A percentile compares a stretch with the other conserved stretches of the same genome.
These are phyloP conservation scores for Sesia bembeciformis DNA, from an alignment of 2,888 invertebrate genomes.

Conservation along the genomic window DNA sequence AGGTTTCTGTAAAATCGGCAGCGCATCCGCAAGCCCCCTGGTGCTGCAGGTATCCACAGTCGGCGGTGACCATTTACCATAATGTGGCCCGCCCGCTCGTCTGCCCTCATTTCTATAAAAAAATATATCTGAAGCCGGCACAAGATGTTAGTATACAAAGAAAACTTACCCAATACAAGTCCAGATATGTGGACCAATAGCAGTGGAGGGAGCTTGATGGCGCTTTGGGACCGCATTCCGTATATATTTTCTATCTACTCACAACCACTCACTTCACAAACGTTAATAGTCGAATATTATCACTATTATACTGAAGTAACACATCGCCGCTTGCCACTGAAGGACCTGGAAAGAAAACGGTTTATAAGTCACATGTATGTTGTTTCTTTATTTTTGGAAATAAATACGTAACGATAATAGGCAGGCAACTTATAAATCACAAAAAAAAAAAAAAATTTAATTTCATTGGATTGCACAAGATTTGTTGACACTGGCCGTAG, in stretches of 20 bases:
- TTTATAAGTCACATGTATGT: not conserved
- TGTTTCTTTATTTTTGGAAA: no score
- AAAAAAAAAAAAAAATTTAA: not conserved
- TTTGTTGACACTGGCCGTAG: not conserved
- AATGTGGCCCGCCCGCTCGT: no score
- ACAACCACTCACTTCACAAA: slow-evolving; percentile 27
- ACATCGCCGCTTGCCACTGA: slow-evolving; percentile 24
- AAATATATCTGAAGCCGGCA: no score
- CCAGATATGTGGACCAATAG: slow-evolving; percentile 28
- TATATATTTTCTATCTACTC: slow-evolving; percentile 10
- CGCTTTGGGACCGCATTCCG: slow-evolving; percentile 31
- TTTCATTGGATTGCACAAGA: not conserved
- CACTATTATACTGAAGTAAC: slow-evolving; percentile 53
- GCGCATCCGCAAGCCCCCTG: no score
- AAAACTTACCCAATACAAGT: slow-evolving; percentile 38
- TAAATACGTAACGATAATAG: no score
- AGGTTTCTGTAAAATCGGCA: no score
- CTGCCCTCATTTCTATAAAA: no score
- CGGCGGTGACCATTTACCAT: no score
- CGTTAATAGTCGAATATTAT: slow-evolving; percentile 41
- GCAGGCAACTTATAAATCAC: not conserved
- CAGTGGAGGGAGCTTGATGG: slow-evolving; percentile 27
- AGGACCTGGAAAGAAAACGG: slow-evolving; percentile 34
- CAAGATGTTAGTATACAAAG: not conserved
- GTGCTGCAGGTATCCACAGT: no score